phyloP scores from a whole-genome alignment of 2,888 invertebrate species.

The Xestia sexstrigata region DNA sequence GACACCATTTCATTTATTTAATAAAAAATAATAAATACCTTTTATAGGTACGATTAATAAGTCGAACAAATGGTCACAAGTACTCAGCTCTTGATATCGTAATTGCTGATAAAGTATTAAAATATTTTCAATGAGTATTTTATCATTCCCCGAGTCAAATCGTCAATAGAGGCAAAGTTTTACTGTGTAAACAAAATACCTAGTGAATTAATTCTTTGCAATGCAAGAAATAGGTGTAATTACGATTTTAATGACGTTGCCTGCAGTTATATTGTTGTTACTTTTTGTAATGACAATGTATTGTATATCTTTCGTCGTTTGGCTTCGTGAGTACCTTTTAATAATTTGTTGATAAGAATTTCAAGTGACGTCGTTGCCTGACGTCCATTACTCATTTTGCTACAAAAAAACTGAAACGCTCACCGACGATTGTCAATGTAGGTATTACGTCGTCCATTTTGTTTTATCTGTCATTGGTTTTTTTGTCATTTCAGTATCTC shows the following conservation, averaged over 20 bases:
- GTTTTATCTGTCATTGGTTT: neutral
- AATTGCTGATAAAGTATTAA: conserved; percentile 46
- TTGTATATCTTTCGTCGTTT: conserved; percentile 33
- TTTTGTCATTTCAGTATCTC: conserved; percentile 1
- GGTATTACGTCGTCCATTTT: neutral
- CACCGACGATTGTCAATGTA: neutral
- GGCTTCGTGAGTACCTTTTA: conserved; percentile 61
- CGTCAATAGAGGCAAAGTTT: neutral
- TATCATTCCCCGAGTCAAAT: conserved; percentile 32
- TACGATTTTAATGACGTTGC: conserved; percentile 58
- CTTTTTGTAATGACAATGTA: conserved; percentile 38
- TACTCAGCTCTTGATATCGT: conserved; percentile 20
- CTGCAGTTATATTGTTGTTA: conserved; percentile 55
- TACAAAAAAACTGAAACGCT: too few species aligned
- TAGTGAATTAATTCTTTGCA: conserved; percentile 15
- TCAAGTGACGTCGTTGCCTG: neutral
- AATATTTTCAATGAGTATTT: conserved; percentile 17
- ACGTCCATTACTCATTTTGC: neutral
- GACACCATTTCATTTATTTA: neutral
- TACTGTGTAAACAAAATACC: neutral
- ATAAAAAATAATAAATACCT: neutral
- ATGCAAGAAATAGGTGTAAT: conserved; percentile 51
- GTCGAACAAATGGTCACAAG: neutral
- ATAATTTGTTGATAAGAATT: conserved; percentile 6
- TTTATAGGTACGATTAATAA: neutral